Conservation (phyloP, 1,140 invertebrate genomes). For the Zaprionus camerounensis region DNA sequence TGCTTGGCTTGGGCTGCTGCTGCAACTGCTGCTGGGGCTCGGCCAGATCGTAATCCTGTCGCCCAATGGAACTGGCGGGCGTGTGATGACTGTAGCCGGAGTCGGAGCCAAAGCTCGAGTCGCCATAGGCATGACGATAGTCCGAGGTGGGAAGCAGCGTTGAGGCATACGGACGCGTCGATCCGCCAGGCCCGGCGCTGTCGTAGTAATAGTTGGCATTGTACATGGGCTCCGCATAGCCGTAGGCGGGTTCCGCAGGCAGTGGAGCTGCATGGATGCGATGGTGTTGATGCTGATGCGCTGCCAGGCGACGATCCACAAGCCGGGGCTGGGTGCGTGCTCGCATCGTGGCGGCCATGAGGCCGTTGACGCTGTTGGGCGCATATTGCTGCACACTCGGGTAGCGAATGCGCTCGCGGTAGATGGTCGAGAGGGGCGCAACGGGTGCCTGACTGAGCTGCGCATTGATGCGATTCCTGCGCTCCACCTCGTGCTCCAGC, state of each 20-base stretch:
- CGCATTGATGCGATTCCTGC: conserved; percentile 79
- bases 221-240: conserved; percentile 85
- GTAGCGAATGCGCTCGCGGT: conserved; percentile 74
- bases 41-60: conserved; percentile 74
- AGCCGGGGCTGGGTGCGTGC: conserved; percentile 85
- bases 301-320: conserved; percentile 85
- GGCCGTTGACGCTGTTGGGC: conserved; percentile 53
- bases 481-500: conserved; percentile 80
- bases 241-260: conserved; percentile 68
- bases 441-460: conserved; percentile 66
- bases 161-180: conserved; percentile 61
- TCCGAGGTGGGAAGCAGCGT: conserved; percentile 55
- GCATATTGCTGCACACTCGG: conserved; percentile 69
- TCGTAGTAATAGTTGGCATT: conserved; percentile 89
- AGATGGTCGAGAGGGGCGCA: conserved; percentile 73
- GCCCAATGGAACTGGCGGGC: conserved; percentile 82
- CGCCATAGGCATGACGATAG: conserved; percentile 78
- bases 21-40: conserved; percentile 48
- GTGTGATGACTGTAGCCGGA: conserved; percentile 90
- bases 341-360: conserved; percentile 69
- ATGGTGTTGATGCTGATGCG: conserved; percentile 72
- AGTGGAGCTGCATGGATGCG: conserved; percentile 65
- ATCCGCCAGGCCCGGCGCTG: conserved; percentile 84
- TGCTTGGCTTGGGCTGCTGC: conserved; percentile 59
- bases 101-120: conserved; percentile 88